phyloP scores from a whole-genome alignment of 2,113 vertebrate genomes.

The Felis chaus region DNA sequence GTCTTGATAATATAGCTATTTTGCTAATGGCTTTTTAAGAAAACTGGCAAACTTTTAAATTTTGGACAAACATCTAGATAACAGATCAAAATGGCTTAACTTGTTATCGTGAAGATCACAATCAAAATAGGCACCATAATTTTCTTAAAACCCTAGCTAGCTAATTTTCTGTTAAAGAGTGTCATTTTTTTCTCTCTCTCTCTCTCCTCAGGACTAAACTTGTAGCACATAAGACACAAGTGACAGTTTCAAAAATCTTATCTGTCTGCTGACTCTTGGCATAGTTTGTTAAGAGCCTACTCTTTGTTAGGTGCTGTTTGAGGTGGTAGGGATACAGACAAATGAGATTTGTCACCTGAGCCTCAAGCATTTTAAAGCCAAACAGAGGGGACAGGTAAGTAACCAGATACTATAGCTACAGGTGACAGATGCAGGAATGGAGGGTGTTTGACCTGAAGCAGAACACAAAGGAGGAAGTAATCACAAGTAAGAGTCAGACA shows the following conservation, averaged over 20 bases:
- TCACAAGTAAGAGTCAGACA: background rate
- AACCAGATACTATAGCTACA: background rate
- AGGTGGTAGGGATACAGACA: background rate
- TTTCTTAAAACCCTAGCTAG: background rate
- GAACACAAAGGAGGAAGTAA: background rate
- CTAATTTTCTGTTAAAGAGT: background rate
- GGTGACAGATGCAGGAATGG: background rate
- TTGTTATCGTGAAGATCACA: background rate
- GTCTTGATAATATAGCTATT: background rate
- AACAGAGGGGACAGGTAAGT: background rate
- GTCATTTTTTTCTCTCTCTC: background rate
- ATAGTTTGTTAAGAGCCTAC: background rate
- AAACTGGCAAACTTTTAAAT: conserved; percentile 26
- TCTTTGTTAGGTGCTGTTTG: background rate
- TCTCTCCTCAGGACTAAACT: background rate
- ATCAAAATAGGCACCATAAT: background rate
- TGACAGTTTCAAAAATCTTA: background rate
- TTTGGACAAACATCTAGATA: background rate
- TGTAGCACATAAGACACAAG: background rate
- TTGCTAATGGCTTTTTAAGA: background rate
- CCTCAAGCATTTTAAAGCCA: background rate
- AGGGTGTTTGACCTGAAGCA: background rate
- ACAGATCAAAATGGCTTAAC: background rate
- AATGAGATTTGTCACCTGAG: background rate
- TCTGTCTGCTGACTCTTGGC: background rate